Evolutionary conservation across 2,113 vertebrate species (phyloP), one percentile per base, ranked within the genome.

Genomic region (Polypterus senegalus): DNA sequence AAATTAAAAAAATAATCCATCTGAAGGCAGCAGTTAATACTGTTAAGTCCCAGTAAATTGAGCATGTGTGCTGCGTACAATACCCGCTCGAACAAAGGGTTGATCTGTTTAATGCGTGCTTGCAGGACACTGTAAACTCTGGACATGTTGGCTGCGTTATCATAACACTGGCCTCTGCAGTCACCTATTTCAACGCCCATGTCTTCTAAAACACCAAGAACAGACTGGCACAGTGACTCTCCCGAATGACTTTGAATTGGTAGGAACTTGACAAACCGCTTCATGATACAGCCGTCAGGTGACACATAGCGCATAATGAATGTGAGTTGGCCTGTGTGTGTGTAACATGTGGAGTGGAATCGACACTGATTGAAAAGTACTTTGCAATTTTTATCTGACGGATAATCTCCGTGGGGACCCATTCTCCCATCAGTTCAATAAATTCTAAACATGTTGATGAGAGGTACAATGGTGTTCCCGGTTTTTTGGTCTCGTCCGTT

Each of bases 161-260:
- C 61, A 5, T 66, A 69, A 46, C 64, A 63, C 45, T 70, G 65
- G 1, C 47, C 65, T 61, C 54, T 11, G 11, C 59, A 65, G 47
- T 73, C 70, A 77, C 67, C 49, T 49, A 68, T 63, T 11, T 67
- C 53, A 60, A 69, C 53, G 9, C 43, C 47, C 61, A 65, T 63
- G 5, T 65, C 48, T 8, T 47, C 11, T 49, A 63, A 66, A 54
- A 57, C 45, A 48, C 5, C 11, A 7, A 58, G 4, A 3, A 69
- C 64, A 9, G 59, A 60, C 7, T 54, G 6, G 11, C n/a, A 65
- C 7, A 63, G 61, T 4, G 52, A 48, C 47, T 65, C 63, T 11
- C 61, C 66, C 6, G 51, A 56, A 45, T 69, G 67, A 11, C 47
- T 52, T 44, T 7, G 43, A 8, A 62, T 65, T 3, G 63, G 56